Evolutionary conservation across 2,888 invertebrate species (phyloP).

Genomic region (Platyscelio sp.): DNA sequence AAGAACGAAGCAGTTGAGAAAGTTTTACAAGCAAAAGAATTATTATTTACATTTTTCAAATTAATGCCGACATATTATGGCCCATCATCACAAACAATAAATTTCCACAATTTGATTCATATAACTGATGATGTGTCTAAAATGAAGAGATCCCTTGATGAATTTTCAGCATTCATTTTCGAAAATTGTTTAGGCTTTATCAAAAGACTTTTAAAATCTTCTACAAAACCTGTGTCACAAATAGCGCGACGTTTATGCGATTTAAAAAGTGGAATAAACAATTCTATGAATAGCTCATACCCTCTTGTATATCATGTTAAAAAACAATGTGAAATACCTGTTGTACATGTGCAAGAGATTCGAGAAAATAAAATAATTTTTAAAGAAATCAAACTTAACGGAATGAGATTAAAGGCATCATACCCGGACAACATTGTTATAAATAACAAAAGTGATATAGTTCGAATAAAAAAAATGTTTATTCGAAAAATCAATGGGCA

Average conservation of each 20-base stretch:
- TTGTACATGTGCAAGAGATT: neutral
- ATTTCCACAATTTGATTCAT: slow-evolving; percentile 35
- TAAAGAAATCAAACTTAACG: slow-evolving; percentile 1
- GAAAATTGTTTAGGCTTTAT: slow-evolving; percentile 53
- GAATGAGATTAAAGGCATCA: slow-evolving; percentile 15
- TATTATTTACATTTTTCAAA: slow-evolving; percentile 18
- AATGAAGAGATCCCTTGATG: slow-evolving; percentile 29
- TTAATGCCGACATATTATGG: slow-evolving; percentile 37
- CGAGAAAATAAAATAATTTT: slow-evolving; percentile 13
- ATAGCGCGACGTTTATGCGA: slow-evolving; percentile 26
- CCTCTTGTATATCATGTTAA: slow-evolving; percentile 9
- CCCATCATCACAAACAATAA: slow-evolving; percentile 21
- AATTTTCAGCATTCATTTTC: slow-evolving; percentile 51
- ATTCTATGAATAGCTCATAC: neutral
- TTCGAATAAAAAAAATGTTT: slow-evolving; percentile 26
- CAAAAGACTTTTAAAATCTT: slow-evolving; percentile 43
- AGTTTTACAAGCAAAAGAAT: slow-evolving; percentile 1
- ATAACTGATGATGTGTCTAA: slow-evolving; percentile 18
- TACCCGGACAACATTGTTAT: slow-evolving; percentile 20
- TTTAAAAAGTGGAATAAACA: neutral
- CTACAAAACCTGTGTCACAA: slow-evolving; percentile 56
- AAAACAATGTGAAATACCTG: neutral
- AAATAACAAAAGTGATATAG: neutral
- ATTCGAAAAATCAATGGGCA: slow-evolving; percentile 2
- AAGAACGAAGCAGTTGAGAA: neutral